Percentiles rank a stretch among this genome's conserved stretches.
Evolutionary conservation across 2,797 vertebrate genomes (phyloP).

Genomic region (Miichthys miiuy): DNA sequence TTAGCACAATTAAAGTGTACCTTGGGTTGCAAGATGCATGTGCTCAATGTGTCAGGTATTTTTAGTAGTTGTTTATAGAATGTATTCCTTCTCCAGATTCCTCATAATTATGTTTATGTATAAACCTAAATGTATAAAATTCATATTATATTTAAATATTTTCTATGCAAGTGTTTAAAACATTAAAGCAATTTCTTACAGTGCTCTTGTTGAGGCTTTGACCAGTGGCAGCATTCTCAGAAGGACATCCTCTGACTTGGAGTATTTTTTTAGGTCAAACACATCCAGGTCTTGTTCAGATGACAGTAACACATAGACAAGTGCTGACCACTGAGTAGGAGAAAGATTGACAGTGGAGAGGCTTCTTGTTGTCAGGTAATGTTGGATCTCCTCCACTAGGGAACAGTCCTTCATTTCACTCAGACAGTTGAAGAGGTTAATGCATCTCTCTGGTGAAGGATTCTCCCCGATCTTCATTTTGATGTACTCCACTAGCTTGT

Average conservation of each 20-base stretch:
- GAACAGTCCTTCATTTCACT: constrained; percentile 30
- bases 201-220: constrained; percentile 23
- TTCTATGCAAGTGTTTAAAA: background rate
- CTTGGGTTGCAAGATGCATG: background rate
- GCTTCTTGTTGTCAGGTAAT: background rate
- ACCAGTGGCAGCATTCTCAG: constrained; percentile 35
- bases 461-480: constrained; percentile 32
- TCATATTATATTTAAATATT: background rate
- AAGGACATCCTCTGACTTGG: constrained; percentile 21
- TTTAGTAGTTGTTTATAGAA: background rate
- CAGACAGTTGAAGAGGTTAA: constrained; percentile 41
- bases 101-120: background rate
- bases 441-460: constrained; percentile 28
- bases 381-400: constrained; percentile 24
- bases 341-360: background rate
- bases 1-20: background rate
- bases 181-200: constrained; percentile 10
- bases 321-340: constrained; percentile 30
- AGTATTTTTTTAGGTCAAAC: constrained; percentile 35
- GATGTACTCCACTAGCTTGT: constrained; percentile 17
- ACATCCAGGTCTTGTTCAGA: constrained; percentile 17
- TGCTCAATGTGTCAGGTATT: background rate
- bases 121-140: too few relatives aligned
- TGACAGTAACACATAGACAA: constrained; percentile 33
- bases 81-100: background rate